Base-by-base conservation (phyloP, 2,797 vertebrate species). In the Gephyroberyx darwinii region DNA sequence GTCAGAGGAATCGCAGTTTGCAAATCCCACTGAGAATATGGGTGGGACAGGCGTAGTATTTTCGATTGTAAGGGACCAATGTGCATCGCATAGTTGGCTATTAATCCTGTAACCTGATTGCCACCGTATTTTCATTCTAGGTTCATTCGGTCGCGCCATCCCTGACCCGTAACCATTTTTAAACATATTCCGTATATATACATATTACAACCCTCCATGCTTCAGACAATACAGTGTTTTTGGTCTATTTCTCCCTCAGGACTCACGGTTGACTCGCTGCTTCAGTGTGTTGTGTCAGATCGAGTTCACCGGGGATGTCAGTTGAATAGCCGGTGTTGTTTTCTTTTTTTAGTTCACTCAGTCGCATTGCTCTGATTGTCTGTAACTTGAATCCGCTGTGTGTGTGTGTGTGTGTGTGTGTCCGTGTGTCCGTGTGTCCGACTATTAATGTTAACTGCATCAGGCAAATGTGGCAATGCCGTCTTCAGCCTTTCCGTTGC, bases 301-400 rank as follows among this genome's bases (percentile, higher is more conserved):
- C 47, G 26, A 33, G 45, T 31, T 50, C 43, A 50, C 45, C 14
- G 19, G 30, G 20, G 60, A 48, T n/a, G 19, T 8, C 50, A 19
- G 19, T n/a, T 12, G 56, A 30, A 20, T 69, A 51, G 78, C 26
- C 71, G 56, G 9, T 17, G 16, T 3, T 62, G 79, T 70, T 81
- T 13, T 41, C 12, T 41, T 13, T 41, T 12, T 37, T 3, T 20
- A 12, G 50, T 52, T 22, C 17, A 55, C 5, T 12, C 19, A 31
- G 14, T 39, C 20, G 37, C 39, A 39, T 8, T 26, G 43, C 19
- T 22, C 19, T 41, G 13, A 43, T 26, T 14, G 12, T 47, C 41
- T 39, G 35, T 50, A 50, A 6, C 17, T 16, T 20, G 12, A 41
- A 19, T 22, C 57, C 26, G 1, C 26, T 26, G 1, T 26, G 26